Base-by-base conservation (phyloP, 2,113 vertebrate genomes). In the Empidonax alnorum region DNA sequence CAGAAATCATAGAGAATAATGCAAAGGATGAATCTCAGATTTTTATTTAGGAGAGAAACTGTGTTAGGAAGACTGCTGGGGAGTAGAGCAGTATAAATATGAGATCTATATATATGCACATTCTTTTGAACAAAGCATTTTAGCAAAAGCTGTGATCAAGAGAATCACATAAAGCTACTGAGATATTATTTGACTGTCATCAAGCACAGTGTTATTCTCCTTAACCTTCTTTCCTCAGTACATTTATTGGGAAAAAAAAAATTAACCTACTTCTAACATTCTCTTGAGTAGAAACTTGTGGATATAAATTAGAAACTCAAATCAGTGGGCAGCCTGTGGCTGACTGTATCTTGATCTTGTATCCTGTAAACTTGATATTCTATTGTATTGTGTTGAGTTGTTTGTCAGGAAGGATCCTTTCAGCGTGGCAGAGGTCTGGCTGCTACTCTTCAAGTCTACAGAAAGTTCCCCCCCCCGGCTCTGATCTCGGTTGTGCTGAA, bases 361-460 rank as follows among this genome's bases (percentile, higher is more conserved):
- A 7, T 55, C n/a, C 65, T 72, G 22, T 69, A 44, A 79, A 58
- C 49, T 62, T 58, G 35, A 30, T 89, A n/a, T 7, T 74, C 33
- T 66, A 1, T 52, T 28, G 25, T 77, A 17, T 41, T 2, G 2
- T 3, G 0, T 46, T 73, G 41, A 42, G 35, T 63, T 6, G 2
- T 30, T 76, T 83, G 27, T 67, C 35, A 47, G 61, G 47, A 86
- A 77, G 56, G 46, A 84, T 11, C 50, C 33, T 83, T 84, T 58
- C 27, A 46, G 35, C 1, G 0, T 72, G 33, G 71, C 69, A 90
- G 58, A 44, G 31, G 10, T 68, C 41, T 53, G 59, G 41, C 62
- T 63, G 44, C 49, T 87, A 73, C 74, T 82, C 9, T 56, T 30
- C 1, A 93, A 93, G 41, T 59, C 49, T 44, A n/a, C 53, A 52